Evolutionary conservation across 2,888 invertebrate genomes (phyloP).

Genomic region (Selenia dentaria): DNA sequence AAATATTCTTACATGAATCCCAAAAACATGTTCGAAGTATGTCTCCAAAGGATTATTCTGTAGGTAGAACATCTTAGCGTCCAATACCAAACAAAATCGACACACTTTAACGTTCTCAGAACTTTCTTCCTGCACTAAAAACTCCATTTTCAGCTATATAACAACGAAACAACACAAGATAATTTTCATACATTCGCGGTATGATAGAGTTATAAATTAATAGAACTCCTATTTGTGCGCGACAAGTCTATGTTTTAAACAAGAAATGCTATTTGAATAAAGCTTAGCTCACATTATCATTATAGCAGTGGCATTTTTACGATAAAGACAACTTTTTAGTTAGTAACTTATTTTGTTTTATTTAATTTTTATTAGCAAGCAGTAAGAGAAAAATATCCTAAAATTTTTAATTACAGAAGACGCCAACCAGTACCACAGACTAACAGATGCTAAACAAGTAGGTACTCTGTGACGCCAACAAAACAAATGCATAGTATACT

Average conservation of each 20-base stretch:
- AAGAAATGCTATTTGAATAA: neutral
- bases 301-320: too few species aligned
- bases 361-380: too few species aligned
- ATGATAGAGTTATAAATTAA: slow-evolving; percentile 69
- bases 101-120: slow-evolving; percentile 59
- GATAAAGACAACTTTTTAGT: too few species aligned
- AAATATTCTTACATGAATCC: slow-evolving; percentile 57
- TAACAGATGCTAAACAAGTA: too few species aligned
- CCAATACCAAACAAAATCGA: slow-evolving; percentile 62
- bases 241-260: slow-evolving; percentile 8
- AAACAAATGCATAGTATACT: too few species aligned
- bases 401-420: too few species aligned
- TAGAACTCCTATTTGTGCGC: slow-evolving; percentile 58
- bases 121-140: slow-evolving; percentile 7
- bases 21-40: slow-evolving; percentile 58
- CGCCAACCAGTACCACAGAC: too few species aligned
- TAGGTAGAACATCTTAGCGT: slow-evolving; percentile 61
- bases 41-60: slow-evolving; percentile 52
- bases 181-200: slow-evolving; percentile 57
- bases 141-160: slow-evolving; percentile 44
- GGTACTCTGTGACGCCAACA: too few species aligned
- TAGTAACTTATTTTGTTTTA: too few species aligned
- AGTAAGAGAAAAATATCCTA: too few species aligned
- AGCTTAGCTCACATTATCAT: too few species aligned
- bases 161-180: slow-evolving; percentile 30